These are phyloP conservation scores for Symphodus melops DNA, from an alignment of 2,113 vertebrate genomes.

Conservation along the genomic window DNA sequence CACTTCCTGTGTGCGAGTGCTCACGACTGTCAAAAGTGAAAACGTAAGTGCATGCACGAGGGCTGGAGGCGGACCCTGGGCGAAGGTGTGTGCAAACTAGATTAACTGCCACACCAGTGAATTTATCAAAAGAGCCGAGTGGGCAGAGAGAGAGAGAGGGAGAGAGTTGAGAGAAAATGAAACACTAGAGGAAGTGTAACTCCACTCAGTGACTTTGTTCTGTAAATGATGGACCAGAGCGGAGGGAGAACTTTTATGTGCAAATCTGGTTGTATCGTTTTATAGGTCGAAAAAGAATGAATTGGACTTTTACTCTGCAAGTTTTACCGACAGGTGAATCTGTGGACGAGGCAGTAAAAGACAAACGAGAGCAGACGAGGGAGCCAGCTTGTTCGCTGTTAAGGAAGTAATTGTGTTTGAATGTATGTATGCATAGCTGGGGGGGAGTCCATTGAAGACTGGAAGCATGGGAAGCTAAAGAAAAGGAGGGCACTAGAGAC, in stretches of 20 bases:
- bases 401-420: slow-evolving; percentile 29
- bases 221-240: slow-evolving; percentile 53
- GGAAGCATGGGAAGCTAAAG: slow-evolving; percentile 1
- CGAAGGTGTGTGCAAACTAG: slow-evolving; percentile 55
- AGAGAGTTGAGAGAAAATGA: slow-evolving; percentile 6
- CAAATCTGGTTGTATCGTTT: background rate
- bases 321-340: slow-evolving; percentile 1
- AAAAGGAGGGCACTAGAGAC: slow-evolving; percentile 13
- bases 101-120: slow-evolving; percentile 53
- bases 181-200: background rate
- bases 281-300: background rate
- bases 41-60: slow-evolving; percentile 72
- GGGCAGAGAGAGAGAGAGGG: slow-evolving; percentile 20
- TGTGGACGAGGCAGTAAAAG: background rate
- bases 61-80: slow-evolving; percentile 68
- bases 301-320: background rate
- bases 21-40: slow-evolving; percentile 81
- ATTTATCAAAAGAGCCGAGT: background rate
- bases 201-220: slow-evolving; percentile 1
- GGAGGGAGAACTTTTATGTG: slow-evolving; percentile 44
- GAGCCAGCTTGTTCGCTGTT: slow-evolving; percentile 22
- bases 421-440: slow-evolving; percentile 16
- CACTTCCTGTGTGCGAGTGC: slow-evolving; percentile 79
- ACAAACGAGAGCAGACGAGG: background rate
- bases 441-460: slow-evolving; percentile 39